Base-by-base conservation (phyloP, 2,888 invertebrate genomes). In the Melanophora roralis region DNA sequence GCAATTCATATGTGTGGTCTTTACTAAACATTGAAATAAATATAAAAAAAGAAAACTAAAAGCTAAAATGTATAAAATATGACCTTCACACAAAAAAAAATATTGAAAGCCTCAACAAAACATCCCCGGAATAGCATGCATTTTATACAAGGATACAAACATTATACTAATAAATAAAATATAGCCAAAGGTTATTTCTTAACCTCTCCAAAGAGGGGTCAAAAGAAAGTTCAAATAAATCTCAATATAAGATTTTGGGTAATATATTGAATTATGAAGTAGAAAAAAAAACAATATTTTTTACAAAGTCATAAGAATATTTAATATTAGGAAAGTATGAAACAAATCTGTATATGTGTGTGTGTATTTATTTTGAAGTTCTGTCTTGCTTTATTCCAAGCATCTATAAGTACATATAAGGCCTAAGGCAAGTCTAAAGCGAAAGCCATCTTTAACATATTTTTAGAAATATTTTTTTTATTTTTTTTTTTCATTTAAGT, bases 101-200 rank as follows among this genome's bases (percentile, higher is more conserved):
- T 27, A 53, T 12, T 36, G 23, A 23, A 43, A 21, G 21, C 23
- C 11, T 8, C 19, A 43, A 43, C 3, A 16, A 62, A 47, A 43
- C 40, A 47, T 12, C 9, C 19, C 16, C 16, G 14, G 14, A 49
- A 19, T 32, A 47, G 6, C 27, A 27, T 27, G 27, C 6, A 6
- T 27, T 5, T 6, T 3, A 27, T 6, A 5, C 14, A 60, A 53
- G 45, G 53, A 38, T 32, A 34, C 27, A 57, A 38, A 57, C 57
- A 59, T 51, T 32, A 45, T 45, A 49, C 65, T 53, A 47, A 75
- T 47, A 75, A 67, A 62, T 47, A 68, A 78, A 43, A 60, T 60
- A 67, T 53, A 49, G 75, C 75, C 79, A 79, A 49, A 67, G 74
- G 79, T 62, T 75, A 75, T 65, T 71, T 67, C 16, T 51, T 57